Percentiles rank a stretch among this genome's conserved stretches.
These are phyloP conservation scores for Hipparchia sbordonii DNA, from an alignment of 2,888 invertebrate species.

Conservation along the genomic window DNA sequence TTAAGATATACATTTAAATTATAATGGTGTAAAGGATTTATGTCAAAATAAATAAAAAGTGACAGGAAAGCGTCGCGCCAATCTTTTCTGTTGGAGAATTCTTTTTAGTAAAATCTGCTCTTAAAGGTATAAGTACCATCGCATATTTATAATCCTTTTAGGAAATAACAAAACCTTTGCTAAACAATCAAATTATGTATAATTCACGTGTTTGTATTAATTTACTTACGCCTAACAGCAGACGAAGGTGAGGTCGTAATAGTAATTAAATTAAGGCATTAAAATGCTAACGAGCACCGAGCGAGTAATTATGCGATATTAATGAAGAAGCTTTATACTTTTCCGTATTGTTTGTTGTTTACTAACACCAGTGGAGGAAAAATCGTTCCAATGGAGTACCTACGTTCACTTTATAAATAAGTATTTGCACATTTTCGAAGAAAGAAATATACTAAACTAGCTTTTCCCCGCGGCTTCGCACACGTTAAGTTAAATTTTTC, in stretches of 20 bases:
- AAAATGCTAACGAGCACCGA: conserved; percentile 15
- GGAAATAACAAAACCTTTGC: conserved; percentile 7
- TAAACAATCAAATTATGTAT: neutral
- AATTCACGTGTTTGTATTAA: conserved; percentile 7
- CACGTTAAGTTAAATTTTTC: too few species aligned
- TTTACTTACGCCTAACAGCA: conserved; percentile 19
- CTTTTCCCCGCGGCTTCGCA: too few species aligned
- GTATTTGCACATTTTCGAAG: neutral
- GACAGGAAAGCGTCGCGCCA: too few species aligned
- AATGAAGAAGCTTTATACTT: conserved; percentile 9
- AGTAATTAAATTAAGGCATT: conserved; percentile 28
- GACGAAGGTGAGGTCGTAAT: conserved; percentile 25
- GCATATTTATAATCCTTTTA: neutral
- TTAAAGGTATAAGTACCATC: neutral
- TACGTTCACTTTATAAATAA: too few species aligned
- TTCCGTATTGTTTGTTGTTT: neutral
- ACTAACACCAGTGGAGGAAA: neutral
- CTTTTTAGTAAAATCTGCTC: too few species aligned
- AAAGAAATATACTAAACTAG: too few species aligned
- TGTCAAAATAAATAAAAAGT: too few species aligned
- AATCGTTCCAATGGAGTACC: too few species aligned
- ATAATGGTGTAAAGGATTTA: too few species aligned
- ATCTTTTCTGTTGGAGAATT: too few species aligned
- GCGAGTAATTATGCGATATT: conserved; percentile 10
- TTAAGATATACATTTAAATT: too few species aligned